phyloP scores from a whole-genome alignment of 1,140 invertebrate genomes.

The Drosophila obscura region DNA sequence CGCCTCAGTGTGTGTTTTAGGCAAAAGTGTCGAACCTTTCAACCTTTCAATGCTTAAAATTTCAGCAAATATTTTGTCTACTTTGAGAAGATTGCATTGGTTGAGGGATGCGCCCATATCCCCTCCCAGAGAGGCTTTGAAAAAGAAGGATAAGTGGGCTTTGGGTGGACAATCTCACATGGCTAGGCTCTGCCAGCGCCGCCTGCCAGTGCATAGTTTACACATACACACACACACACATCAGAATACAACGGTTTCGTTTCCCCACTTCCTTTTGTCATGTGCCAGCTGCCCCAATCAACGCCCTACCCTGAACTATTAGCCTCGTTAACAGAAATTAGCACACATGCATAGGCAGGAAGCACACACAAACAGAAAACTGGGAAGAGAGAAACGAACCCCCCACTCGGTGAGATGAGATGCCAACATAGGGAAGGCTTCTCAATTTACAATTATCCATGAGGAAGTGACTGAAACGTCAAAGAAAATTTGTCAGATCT shows the following conservation, averaged over 20 bases:
- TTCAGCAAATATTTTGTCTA: slow-evolving; percentile 65
- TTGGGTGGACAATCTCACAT: slow-evolving; percentile 58
- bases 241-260: background rate
- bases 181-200: background rate
- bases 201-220: background rate
- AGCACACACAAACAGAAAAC: background rate
- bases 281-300: slow-evolving; percentile 42
- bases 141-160: background rate
- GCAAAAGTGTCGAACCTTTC: slow-evolving; percentile 49
- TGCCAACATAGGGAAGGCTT: no score
- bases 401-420: no score
- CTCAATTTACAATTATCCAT: no score
- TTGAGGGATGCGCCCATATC: no score
- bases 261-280: slow-evolving; percentile 22
- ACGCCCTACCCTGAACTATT: slow-evolving; percentile 54
- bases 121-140: no score
- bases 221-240: no score
- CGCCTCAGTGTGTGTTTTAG: no score
- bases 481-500: no score
- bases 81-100: slow-evolving; percentile 18
- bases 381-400: background rate
- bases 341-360: slow-evolving; percentile 25
- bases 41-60: slow-evolving; percentile 75
- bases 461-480: no score
- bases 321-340: slow-evolving; percentile 61